These are phyloP conservation scores for Pomacea canaliculata DNA, from an alignment of 2,888 invertebrate species.

Conservation along the genomic window DNA sequence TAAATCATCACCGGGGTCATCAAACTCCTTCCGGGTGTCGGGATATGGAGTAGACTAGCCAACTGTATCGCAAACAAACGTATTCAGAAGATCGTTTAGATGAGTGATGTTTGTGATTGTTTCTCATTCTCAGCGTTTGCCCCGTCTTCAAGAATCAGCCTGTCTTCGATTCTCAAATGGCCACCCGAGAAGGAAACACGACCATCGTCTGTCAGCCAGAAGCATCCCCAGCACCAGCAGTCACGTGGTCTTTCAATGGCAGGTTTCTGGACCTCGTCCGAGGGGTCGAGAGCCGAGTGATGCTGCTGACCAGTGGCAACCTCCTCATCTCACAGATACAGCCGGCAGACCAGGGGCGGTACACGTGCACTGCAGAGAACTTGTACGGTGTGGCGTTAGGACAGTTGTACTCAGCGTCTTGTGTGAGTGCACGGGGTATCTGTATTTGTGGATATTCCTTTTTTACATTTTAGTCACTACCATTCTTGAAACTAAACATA, in stretches of 20 bases:
- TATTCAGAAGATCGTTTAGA: no score
- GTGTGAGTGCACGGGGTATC: constrained; percentile 39
- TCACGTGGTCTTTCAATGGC: constrained; percentile 91
- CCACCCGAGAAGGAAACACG: constrained; percentile 91
- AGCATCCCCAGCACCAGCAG: constrained; percentile 85
- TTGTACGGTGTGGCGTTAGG: constrained; percentile 48
- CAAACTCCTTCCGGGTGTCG: no score
- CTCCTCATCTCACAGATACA: constrained; percentile 78
- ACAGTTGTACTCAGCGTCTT: constrained; percentile 48
- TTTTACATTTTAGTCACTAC: no score
- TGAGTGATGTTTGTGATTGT: no score
- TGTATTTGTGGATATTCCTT: no score
- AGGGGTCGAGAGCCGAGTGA: constrained; percentile 47
- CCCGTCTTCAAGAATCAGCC: constrained; percentile 93
- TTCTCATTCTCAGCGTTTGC: constrained; percentile 70
- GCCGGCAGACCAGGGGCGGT: constrained; percentile 49
- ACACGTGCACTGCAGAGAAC: constrained; percentile 60
- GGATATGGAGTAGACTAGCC: no score
- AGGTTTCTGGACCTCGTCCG: constrained; percentile 29
- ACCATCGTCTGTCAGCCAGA: constrained; percentile 91
- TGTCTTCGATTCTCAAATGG: constrained; percentile 86
- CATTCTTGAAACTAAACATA: no score
- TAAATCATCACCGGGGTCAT: no score
- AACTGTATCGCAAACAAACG: no score
- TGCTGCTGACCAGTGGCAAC: constrained; percentile 87